Percentiles rank a stretch among this genome's conserved stretches.
These are phyloP conservation scores for Catocala sponsa DNA, from an alignment of 2,888 invertebrate species.

Conservation along the genomic window DNA sequence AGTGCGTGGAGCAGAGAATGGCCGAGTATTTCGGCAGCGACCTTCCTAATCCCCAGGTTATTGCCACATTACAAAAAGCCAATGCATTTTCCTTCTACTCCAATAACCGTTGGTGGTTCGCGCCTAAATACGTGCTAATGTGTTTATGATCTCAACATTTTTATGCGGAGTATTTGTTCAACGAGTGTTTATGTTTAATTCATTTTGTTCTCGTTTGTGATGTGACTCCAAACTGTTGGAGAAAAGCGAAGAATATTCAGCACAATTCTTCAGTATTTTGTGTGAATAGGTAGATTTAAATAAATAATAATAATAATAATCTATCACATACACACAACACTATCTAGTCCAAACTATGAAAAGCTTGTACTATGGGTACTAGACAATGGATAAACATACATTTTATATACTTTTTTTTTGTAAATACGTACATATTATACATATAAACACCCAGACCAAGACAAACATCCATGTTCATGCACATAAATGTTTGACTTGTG, in stretches of 20 bases:
- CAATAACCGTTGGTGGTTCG: conserved; percentile 65
- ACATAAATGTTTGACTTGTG: too few relatives aligned
- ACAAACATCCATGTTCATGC: too few relatives aligned
- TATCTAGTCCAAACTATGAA: too few relatives aligned
- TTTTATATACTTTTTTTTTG: too few relatives aligned
- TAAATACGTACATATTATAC: too few relatives aligned
- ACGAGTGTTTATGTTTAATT: conserved; percentile 55
- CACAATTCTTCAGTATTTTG: conserved; percentile 22
- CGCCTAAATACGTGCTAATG: conserved; percentile 82
- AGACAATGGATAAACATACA: too few relatives aligned
- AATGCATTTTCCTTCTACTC: conserved; percentile 80
- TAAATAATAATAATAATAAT: too few relatives aligned
- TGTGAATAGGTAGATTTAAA: not conserved
- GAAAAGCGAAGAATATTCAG: conserved; percentile 23
- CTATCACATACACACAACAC: too few relatives aligned
- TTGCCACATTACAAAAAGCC: conserved; percentile 84
- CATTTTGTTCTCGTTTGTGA: conserved; percentile 46
- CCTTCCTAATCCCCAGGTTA: conserved; percentile 76
- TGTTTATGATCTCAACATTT: conserved; percentile 76
- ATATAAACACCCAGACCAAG: too few relatives aligned
- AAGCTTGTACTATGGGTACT: too few relatives aligned
- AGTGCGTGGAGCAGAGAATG: conserved; percentile 65
- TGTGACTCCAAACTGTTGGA: conserved; percentile 17
- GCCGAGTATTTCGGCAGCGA: conserved; percentile 61
- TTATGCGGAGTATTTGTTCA: conserved; percentile 60